Conservation (phyloP, 2,797 vertebrate species). For the Parotocinclus haroldoi region DNA sequence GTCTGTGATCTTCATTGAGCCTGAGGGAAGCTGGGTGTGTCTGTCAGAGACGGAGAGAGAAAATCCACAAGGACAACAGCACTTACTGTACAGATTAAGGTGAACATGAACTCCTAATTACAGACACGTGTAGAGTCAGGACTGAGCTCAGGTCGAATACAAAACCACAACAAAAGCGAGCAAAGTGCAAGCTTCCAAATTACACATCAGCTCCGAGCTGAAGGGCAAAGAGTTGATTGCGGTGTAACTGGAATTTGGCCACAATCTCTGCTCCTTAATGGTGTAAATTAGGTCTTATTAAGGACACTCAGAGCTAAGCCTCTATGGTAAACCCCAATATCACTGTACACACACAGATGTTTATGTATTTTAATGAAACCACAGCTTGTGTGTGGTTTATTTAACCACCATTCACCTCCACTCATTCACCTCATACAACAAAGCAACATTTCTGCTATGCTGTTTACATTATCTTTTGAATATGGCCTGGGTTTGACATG, state of each 20-base stretch:
- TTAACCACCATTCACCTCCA: too few relatives aligned
- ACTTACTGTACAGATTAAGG: constrained; percentile 12
- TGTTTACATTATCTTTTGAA: too few relatives aligned
- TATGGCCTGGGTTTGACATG: too few relatives aligned
- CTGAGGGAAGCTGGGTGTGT: constrained; percentile 85
- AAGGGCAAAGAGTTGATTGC: constrained; percentile 57
- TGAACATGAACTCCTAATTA: constrained; percentile 16
- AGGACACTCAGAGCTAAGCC: background rate
- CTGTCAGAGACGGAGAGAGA: constrained; percentile 67
- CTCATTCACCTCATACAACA: too few relatives aligned
- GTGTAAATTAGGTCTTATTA: background rate
- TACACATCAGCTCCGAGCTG: constrained; percentile 55
- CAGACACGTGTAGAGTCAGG: constrained; percentile 29
- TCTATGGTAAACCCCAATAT: too few relatives aligned
- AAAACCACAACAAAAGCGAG: constrained; percentile 52
- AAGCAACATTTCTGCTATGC: too few relatives aligned
- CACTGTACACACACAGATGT: too few relatives aligned
- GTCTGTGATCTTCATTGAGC: constrained; percentile 88
- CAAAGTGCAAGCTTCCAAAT: constrained; percentile 37
- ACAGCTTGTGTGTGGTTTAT: too few relatives aligned
- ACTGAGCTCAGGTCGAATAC: constrained; percentile 26
- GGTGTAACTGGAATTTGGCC: constrained; percentile 54
- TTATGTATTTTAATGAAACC: too few relatives aligned
- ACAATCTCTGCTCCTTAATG: too few relatives aligned
- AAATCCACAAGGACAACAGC: background rate